Base-by-base conservation (phyloP, 1,140 invertebrate species). In the Cotesia vestalis region DNA sequence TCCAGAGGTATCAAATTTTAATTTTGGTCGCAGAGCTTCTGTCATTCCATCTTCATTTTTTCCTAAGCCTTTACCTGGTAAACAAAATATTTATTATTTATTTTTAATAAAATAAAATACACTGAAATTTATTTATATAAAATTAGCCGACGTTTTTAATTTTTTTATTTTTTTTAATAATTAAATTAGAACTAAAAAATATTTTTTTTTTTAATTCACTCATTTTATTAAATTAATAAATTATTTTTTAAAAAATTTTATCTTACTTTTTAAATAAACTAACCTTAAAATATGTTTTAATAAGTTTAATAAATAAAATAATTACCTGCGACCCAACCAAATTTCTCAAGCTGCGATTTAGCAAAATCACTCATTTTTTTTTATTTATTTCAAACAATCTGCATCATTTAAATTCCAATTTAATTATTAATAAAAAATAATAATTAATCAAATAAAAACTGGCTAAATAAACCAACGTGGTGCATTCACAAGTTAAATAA, bases 1-100 rank as follows among this genome's bases (percentile, higher is more conserved):
- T n/a, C 94, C 94, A 17, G 89, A 80, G 20, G 88, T 91, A 81
- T 95, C 92, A 71, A 93, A 91, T 83, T 95, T 96, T 3, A 94
- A 78, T 80, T 91, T 92, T 4, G 94, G 91, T 83, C 92, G 94
- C 11, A 96, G 76, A 1, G 94, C 89, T 78, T 91, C 86, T 0
- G 88, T 87, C 69, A 95, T 94, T 4, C 95, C 94, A 84, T 89
- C 88, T 81, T 93, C 92, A 75, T 91, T 84, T 81, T 92, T 94
- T 9, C 94, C 94, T 3, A 96, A 86, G 1, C 94, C 94, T 85
- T 94, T 92, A 5, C 94, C 94, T 95, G 72, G 64, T 40, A 55
- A 17, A 4, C 36, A 70, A 79, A 63, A 57, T 63, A 14, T 69
- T 6, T 66, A 69, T 35, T 11, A 60, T 55, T 68, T 4, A 59